Evolutionary conservation across 2,888 invertebrate genomes (phyloP).

Genomic region (Tridacna gigas): DNA sequence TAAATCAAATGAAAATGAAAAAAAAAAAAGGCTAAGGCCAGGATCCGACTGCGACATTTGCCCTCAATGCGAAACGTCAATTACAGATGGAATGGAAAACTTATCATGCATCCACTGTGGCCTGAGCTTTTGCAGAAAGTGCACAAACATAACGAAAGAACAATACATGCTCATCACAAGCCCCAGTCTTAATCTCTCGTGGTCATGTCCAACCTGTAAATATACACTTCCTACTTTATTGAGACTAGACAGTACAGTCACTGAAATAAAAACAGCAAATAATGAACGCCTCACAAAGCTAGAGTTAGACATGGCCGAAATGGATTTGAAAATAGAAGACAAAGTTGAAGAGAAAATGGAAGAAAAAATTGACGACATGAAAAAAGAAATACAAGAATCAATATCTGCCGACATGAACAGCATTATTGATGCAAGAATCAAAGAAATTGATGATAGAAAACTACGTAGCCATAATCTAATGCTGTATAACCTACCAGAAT

Average conservation of each 20-base stretch:
- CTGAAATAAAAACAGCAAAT: background rate
- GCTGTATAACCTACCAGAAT: slow-evolving; percentile 1
- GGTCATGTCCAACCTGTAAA: background rate
- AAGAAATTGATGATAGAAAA: background rate
- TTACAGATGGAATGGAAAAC: background rate
- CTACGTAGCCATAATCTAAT: background rate
- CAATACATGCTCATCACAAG: background rate
- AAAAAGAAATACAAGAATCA: background rate
- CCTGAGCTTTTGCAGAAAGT: background rate
- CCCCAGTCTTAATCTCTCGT: background rate
- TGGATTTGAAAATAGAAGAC: background rate
- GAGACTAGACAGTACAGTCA: background rate
- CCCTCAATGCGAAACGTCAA: background rate
- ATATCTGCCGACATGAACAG: background rate
- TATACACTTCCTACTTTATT: background rate
- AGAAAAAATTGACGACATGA: background rate
- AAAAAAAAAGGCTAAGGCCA: background rate
- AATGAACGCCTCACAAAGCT: background rate
- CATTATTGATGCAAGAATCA: no score
- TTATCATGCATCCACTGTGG: background rate
- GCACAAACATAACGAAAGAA: background rate
- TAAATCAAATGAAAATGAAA: background rate
- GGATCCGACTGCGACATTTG: slow-evolving; percentile 4
- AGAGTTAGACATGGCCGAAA: background rate
- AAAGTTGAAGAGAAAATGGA: background rate